phyloP scores from a whole-genome alignment of 2,113 vertebrate species.

The Serinus canaria region DNA sequence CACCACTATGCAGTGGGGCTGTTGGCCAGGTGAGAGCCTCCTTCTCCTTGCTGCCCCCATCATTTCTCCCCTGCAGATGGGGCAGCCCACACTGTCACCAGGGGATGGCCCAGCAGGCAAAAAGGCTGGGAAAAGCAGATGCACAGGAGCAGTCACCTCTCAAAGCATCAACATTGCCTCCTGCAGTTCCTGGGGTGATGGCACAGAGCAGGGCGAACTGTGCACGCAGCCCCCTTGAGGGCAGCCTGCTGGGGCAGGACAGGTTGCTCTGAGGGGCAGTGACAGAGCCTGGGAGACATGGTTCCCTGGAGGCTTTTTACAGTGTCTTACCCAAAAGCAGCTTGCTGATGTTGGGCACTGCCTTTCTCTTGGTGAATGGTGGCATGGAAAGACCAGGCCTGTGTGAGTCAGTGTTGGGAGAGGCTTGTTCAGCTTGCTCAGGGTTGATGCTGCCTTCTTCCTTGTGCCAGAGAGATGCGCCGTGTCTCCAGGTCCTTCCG shows the following conservation, averaged over 20 bases:
- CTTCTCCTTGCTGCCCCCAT: accelerated
- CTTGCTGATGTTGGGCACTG: neutral
- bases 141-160: neutral
- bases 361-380: neutral
- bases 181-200: neutral
- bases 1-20: neutral
- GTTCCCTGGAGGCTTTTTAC: neutral
- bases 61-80: neutral
- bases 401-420: neutral
- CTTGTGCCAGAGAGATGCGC: neutral
- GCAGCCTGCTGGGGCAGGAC: neutral
- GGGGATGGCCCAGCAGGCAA: neutral
- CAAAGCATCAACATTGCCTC: neutral
- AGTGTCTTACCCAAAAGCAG: neutral
- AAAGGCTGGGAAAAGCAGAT: neutral
- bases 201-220: neutral
- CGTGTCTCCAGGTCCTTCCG: neutral
- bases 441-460: neutral
- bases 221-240: neutral
- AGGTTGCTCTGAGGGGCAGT: neutral
- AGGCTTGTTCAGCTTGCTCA: neutral
- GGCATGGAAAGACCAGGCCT: neutral
- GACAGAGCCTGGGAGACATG: neutral
- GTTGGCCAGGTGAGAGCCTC: neutral
- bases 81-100: neutral